Evolutionary conservation across 2,113 vertebrate species (phyloP).

Genomic region (Sterrhoptilus dennistouni): DNA sequence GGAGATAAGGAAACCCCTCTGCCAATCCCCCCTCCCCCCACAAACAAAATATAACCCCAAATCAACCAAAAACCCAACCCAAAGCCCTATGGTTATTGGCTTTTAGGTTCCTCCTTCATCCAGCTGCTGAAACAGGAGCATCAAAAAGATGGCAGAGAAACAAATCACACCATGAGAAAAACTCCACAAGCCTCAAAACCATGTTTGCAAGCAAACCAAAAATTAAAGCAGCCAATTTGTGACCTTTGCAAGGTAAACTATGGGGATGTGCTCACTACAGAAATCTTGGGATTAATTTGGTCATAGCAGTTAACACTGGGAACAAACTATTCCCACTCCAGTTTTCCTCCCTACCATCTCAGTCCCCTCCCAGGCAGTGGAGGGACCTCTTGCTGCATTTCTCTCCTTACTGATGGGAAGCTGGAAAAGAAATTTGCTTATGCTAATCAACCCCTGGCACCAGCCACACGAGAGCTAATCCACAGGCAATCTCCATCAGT

Average conservation of each 20-base stretch:
- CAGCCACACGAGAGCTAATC: constrained; percentile 41
- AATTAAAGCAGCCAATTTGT: background rate
- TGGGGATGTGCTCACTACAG: background rate
- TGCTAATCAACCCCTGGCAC: constrained; percentile 57
- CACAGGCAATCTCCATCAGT: constrained; percentile 48
- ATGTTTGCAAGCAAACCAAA: background rate
- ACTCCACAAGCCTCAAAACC: background rate
- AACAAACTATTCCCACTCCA: background rate
- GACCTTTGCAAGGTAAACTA: background rate
- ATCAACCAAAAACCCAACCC: background rate
- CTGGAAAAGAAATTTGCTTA: constrained; percentile 48
- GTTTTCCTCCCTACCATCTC: background rate
- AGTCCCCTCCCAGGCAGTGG: background rate
- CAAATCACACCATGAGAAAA: background rate
- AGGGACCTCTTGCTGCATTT: background rate
- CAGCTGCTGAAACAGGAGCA: background rate
- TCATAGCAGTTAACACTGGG: background rate
- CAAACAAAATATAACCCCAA: background rate
- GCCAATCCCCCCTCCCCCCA: too few species aligned
- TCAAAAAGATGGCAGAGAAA: background rate
- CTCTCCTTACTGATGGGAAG: background rate
- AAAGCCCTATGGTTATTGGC: background rate
- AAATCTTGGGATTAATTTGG: background rate
- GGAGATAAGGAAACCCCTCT: background rate
- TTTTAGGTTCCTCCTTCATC: background rate